These are phyloP conservation scores for Prunella fulvescens DNA, from an alignment of 2,113 vertebrate genomes.

Conservation along the genomic window DNA sequence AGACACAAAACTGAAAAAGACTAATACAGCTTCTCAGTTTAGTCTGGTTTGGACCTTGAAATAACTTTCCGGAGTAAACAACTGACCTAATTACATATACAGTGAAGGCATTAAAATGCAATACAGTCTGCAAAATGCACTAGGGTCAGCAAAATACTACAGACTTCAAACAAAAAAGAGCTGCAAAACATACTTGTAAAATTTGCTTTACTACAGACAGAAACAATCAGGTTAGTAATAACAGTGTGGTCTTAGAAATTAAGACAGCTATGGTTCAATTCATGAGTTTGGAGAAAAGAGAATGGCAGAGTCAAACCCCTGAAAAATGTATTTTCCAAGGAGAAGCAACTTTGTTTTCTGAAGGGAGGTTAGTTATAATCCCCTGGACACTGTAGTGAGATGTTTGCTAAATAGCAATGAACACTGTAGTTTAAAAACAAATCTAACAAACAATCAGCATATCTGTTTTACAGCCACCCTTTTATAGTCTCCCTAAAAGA, in stretches of 20 bases:
- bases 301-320: not conserved
- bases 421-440: not conserved
- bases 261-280: not conserved
- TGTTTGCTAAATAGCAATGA: constrained; percentile 16
- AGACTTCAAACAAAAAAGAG: not conserved
- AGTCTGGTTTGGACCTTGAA: constrained; percentile 43
- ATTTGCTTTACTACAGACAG: not conserved
- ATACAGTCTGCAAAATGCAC: not conserved
- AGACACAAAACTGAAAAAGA: constrained; percentile 12
- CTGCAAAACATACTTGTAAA: not conserved
- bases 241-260: not conserved
- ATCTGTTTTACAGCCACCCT: not conserved
- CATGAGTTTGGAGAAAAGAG: not conserved
- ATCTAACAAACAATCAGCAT: constrained; percentile 14
- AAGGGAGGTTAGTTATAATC: not conserved
- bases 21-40: constrained; percentile 31
- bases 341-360: not conserved
- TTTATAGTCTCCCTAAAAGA: constrained; percentile 18
- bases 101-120: constrained; percentile 35
- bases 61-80: constrained; percentile 51
- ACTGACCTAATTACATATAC: constrained; percentile 45
- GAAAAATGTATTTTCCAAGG: not conserved
- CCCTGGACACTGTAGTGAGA: not conserved
- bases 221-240: not conserved
- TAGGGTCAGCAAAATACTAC: not conserved